Percentiles rank a stretch among this genome's conserved stretches.
Conservation (phyloP, 2,888 invertebrate genomes). For the Trissolcus japonicus region DNA sequence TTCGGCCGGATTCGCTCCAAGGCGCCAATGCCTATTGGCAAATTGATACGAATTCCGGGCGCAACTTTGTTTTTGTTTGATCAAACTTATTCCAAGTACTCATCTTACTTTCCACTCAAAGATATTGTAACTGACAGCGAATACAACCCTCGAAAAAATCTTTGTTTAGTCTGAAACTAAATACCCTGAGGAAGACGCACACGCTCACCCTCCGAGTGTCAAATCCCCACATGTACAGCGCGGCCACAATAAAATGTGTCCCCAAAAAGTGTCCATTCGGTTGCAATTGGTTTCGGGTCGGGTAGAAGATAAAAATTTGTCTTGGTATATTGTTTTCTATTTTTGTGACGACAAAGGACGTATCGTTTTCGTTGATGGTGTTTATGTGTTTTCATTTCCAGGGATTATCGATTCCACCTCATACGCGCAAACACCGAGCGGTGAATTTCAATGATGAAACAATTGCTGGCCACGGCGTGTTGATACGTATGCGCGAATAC, state of each 20-base stretch:
- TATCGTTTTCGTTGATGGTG: too few relatives aligned
- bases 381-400: slow-evolving; percentile 16
- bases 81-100: slow-evolving; percentile 9
- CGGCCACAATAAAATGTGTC: slow-evolving; percentile 18
- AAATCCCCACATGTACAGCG: slow-evolving; percentile 32
- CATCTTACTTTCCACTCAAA: slow-evolving; percentile 5
- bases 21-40: neutral
- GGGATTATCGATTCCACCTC: slow-evolving; percentile 43
- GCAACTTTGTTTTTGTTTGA: slow-evolving; percentile 17
- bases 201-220: too few relatives aligned
- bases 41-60: neutral
- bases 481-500: slow-evolving; percentile 46
- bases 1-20: neutral
- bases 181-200: slow-evolving; percentile 11
- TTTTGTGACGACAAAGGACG: neutral
- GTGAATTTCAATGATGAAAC: slow-evolving; percentile 46
- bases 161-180: slow-evolving; percentile 28
- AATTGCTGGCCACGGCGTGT: slow-evolving; percentile 52
- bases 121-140: neutral
- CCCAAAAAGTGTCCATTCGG: neutral
- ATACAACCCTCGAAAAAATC: too few relatives aligned
- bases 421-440: slow-evolving; percentile 2
- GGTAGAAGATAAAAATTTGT: too few relatives aligned
- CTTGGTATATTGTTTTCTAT: neutral
- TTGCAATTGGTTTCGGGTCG: too few relatives aligned